phyloP scores from a whole-genome alignment of 2,113 vertebrate genomes.

The Chloroceryle aenea region DNA sequence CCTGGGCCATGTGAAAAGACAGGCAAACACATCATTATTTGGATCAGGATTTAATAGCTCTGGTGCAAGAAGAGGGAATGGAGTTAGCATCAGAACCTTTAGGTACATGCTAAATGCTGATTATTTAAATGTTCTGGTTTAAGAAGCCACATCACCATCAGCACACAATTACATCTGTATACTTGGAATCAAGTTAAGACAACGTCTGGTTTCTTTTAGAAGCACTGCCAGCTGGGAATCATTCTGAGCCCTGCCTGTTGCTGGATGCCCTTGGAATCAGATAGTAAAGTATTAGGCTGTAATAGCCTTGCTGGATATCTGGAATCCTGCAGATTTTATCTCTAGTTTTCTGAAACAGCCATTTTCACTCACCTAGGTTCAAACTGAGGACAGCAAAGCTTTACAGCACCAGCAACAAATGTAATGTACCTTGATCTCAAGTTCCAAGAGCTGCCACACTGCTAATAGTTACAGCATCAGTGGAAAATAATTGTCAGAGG shows the following conservation, averaged over 20 bases:
- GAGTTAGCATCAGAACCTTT: neutral
- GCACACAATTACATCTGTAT: neutral
- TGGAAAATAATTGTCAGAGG: conserved; percentile 37
- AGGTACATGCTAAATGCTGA: neutral
- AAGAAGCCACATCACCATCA: neutral
- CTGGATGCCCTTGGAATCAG: conserved; percentile 23
- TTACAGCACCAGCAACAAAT: conserved; percentile 15
- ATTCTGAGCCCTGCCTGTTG: neutral
- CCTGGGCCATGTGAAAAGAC: neutral
- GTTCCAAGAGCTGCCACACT: neutral
- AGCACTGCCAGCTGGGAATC: neutral
- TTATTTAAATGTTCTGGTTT: neutral
- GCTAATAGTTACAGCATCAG: conserved; percentile 7
- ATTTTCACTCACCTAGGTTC: conserved; percentile 49
- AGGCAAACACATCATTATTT: neutral
- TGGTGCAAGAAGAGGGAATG: neutral
- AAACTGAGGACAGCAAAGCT: conserved; percentile 48
- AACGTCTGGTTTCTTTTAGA: conserved; percentile 11
- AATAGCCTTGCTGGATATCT: conserved; percentile 24
- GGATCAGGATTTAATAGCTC: neutral
- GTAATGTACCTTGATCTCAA: neutral
- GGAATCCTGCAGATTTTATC: conserved; percentile 38
- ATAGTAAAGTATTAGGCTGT: neutral
- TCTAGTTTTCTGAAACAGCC: conserved; percentile 34
- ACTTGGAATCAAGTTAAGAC: neutral